Percentiles rank a stretch among this genome's conserved stretches.
Evolutionary conservation across 2,113 vertebrate species (phyloP).

Genomic region (Silurus glanis): DNA sequence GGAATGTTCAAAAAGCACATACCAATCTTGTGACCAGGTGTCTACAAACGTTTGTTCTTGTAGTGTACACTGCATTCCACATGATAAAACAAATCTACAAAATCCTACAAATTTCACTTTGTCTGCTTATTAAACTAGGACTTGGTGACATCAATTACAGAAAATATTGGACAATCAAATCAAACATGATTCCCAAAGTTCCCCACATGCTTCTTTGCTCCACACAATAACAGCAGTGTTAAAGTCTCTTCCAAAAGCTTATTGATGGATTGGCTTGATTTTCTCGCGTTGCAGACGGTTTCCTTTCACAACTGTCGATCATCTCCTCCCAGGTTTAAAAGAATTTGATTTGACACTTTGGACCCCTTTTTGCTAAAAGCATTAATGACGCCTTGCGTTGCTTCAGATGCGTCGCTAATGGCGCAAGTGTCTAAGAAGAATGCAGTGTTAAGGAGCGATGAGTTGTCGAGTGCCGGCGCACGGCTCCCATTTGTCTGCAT

Average conservation of each 20-base stretch:
- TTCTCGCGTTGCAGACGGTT: not conserved
- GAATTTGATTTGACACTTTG: constrained; percentile 7
- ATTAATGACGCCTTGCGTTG: not conserved
- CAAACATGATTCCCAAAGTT: not conserved
- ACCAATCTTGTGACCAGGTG: too few species aligned
- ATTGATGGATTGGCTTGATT: not conserved
- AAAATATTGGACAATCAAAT: not conserved
- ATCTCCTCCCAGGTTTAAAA: not conserved
- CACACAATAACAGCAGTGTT: not conserved
- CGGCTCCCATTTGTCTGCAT: constrained; percentile 20
- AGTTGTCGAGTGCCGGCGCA: constrained; percentile 20
- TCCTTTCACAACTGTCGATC: constrained; percentile 17
- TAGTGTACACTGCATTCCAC: too few species aligned
- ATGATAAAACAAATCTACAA: too few species aligned
- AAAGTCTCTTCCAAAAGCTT: not conserved
- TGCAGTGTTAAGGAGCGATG: constrained; percentile 26
- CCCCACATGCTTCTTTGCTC: not conserved
- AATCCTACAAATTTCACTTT: too few species aligned
- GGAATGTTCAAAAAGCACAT: too few species aligned
- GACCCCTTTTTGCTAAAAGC: not conserved
- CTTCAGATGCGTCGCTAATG: constrained; percentile 5
- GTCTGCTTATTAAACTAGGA: not conserved
- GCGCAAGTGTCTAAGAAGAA: constrained; percentile 20
- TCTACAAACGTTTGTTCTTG: too few species aligned
- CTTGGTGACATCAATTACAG: not conserved